A percentile compares a stretch with the other conserved stretches of the same genome.
Conservation (phyloP, 2,888 invertebrate genomes). For the Agrotis clavis region DNA sequence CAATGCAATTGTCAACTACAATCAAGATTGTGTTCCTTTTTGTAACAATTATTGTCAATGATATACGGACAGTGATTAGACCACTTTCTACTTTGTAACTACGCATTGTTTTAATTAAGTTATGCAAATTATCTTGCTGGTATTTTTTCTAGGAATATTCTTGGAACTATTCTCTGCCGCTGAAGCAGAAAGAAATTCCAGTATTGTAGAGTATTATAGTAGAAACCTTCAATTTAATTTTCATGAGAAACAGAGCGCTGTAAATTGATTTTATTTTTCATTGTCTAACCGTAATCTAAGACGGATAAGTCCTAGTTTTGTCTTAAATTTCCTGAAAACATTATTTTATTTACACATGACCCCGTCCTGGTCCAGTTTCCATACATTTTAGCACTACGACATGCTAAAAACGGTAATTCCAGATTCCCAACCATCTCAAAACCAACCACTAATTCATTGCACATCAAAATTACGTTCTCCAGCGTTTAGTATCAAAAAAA, state of each 20-base stretch:
- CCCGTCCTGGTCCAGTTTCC: not conserved
- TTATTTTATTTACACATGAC: no score
- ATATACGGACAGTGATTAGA: constrained; percentile 37
- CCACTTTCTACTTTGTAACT: constrained; percentile 41
- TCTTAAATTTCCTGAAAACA: no score
- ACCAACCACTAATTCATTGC: constrained; percentile 26
- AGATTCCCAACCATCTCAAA: constrained; percentile 12
- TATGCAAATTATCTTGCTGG: constrained; percentile 13
- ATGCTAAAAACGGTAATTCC: not conserved
- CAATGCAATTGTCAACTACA: constrained; percentile 50
- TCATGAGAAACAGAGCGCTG: not conserved
- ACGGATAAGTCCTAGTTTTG: not conserved
- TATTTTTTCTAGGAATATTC: not conserved
- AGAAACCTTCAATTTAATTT: not conserved
- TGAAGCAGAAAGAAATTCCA: no score
- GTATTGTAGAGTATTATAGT: not conserved
- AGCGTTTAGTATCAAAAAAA: constrained; percentile 63
- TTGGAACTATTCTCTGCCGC: not conserved
- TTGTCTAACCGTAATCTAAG: not conserved
- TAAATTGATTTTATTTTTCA: not conserved
- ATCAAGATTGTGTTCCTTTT: constrained; percentile 57
- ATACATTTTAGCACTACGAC: not conserved
- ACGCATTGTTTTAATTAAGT: constrained; percentile 2
- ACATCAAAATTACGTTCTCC: constrained; percentile 44
- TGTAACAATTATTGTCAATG: constrained; percentile 58